Base-by-base conservation (phyloP, 2,888 invertebrate genomes). In the Watsonalla binaria region DNA sequence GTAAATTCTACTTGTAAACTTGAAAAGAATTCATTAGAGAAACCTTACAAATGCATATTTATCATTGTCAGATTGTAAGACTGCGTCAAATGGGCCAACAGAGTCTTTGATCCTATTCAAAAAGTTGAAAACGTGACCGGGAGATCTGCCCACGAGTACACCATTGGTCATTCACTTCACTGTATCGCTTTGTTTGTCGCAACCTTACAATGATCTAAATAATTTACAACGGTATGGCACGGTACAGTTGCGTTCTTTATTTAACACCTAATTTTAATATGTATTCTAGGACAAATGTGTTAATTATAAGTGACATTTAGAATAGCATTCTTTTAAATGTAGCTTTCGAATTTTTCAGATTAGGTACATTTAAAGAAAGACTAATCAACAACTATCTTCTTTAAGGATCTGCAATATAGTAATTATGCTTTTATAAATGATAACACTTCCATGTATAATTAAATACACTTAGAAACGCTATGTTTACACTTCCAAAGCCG, bases 81-180 rank as follows among this genome's bases (percentile, higher is more conserved):
- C 59, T 58, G 62, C 58, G 54, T 57, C 63, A 56, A 68, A 70
- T 70, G 64, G 61, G 55, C 58, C 56, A 58, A 63, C 58, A 66
- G 62, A 66, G 59, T 60, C 65, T 66, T 66, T 64, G 57, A 63
- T 62, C 63, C 61, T 69, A 69, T 76, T 72, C 70, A 73, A 63
- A 70, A 62, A 65, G 63, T 61, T 66, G 53, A 53, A 68, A 74
- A 74, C 75, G 74, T 79, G 77, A 78, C 68, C 57, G 59, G 63
- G 60, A 61, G 59, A 72, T 72, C 59, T 63, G 56, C 56, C 54
- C 60, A 55, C 56, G 59, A 42, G 9, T 42, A 66, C 53, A 58
- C 57, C 53, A 58, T 62, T 59, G 60, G 53, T 62, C 56, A 60
- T 58, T 56, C 56, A 58, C 55, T 58, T 58, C 56, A 45, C 52